These are phyloP conservation scores for Falco biarmicus DNA, from an alignment of 2,797 vertebrate genomes.

Conservation along the genomic window DNA sequence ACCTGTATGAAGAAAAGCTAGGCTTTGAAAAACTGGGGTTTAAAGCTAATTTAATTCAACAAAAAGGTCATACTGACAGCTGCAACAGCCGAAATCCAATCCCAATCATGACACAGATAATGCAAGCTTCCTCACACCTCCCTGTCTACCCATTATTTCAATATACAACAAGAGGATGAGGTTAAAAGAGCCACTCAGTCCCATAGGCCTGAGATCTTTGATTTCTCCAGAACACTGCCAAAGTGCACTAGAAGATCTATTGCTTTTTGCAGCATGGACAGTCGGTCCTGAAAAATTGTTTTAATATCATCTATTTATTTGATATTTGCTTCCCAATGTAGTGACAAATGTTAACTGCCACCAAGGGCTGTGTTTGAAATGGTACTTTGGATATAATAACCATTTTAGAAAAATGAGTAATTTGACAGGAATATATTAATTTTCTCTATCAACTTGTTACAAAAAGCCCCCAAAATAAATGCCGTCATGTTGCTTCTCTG, in stretches of 20 bases:
- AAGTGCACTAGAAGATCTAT: background rate
- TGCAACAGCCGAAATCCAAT: background rate
- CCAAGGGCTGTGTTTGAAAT: background rate
- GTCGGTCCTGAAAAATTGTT: background rate
- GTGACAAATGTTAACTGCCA: background rate
- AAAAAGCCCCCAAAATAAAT: background rate
- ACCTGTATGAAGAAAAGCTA: background rate
- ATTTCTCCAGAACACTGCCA: background rate
- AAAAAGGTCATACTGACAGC: constrained; percentile 19
- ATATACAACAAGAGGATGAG: background rate
- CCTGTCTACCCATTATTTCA: background rate
- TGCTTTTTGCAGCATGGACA: background rate
- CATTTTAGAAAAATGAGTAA: background rate
- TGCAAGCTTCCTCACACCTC: background rate
- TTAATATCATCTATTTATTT: background rate
- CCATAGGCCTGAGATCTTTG: background rate
- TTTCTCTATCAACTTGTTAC: background rate
- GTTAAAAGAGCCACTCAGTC: background rate
- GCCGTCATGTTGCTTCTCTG: background rate
- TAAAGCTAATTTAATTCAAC: constrained; percentile 33
- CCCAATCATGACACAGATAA: background rate
- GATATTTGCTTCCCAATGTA: background rate
- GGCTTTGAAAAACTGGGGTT: background rate
- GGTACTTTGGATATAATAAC: background rate
- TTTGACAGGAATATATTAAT: background rate